Conservation (phyloP, 2,797 vertebrate genomes). For the Artibeus jamaicensis region DNA sequence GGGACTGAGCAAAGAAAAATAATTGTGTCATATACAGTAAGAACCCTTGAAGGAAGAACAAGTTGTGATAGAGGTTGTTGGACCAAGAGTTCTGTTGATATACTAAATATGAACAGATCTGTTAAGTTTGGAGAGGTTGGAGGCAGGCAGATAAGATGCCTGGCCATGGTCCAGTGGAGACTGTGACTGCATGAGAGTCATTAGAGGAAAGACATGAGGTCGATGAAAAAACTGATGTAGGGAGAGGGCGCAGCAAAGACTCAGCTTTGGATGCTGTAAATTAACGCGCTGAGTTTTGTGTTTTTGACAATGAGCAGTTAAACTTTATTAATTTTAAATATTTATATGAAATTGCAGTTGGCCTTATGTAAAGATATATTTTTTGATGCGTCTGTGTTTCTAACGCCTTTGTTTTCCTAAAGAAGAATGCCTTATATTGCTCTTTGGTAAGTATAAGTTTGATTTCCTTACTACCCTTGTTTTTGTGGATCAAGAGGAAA, state of each 20-base stretch:
- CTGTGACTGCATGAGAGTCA: neutral
- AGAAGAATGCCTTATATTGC: neutral
- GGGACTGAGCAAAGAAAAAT: neutral
- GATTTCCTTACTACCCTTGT: neutral
- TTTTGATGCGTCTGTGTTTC: neutral
- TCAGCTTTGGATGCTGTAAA: neutral
- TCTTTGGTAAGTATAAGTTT: neutral
- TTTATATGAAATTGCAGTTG: neutral
- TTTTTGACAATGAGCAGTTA: neutral
- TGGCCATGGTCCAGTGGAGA: neutral
- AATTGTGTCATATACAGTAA: neutral
- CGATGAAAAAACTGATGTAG: neutral
- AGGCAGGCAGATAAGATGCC: neutral
- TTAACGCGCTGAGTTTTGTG: neutral
- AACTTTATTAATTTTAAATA: conserved; percentile 9
- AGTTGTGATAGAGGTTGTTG: neutral
- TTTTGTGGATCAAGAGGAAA: neutral
- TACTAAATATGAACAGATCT: neutral
- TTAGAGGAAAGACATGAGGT: neutral
- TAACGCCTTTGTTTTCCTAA: neutral
- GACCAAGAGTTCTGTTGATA: neutral
- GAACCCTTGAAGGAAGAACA: neutral
- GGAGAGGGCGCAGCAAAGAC: neutral
- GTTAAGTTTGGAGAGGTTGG: neutral
- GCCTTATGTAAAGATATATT: neutral